Percentiles rank a stretch among this genome's conserved stretches.
phyloP scores from a whole-genome alignment of 2,888 invertebrate genomes.

The Stenotaenia linearis region DNA sequence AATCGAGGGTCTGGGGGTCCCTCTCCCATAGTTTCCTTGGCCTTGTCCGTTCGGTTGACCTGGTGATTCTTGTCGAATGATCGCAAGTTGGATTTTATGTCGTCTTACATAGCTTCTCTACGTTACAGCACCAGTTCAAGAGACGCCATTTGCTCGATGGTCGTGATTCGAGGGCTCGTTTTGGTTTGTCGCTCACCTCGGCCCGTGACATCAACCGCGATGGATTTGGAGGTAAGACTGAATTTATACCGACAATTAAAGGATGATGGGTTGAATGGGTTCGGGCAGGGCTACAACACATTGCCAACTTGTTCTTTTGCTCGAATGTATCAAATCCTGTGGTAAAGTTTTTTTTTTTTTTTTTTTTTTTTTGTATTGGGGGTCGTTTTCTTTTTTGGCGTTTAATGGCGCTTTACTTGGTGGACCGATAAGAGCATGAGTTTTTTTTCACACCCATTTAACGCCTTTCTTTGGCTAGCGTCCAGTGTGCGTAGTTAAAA shows the following conservation, averaged over 20 bases:
- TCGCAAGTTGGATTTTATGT: not conserved
- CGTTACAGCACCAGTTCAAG: constrained; percentile 51
- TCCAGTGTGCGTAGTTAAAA: not conserved
- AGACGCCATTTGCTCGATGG: constrained; percentile 67
- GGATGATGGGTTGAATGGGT: not conserved
- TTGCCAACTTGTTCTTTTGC: not conserved
- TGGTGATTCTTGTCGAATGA: not conserved
- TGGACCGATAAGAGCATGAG: not conserved
- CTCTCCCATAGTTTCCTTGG: not conserved
- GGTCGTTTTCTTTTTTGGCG: not conserved
- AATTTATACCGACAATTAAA: not conserved
- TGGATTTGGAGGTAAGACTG: constrained; percentile 66
- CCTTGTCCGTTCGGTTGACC: not conserved
- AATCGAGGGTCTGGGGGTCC: not conserved
- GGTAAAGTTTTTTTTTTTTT: not conserved
- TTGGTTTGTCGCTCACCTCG: constrained; percentile 78
- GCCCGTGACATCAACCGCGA: constrained; percentile 92
- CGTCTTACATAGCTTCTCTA: not conserved
- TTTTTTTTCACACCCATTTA: not conserved
- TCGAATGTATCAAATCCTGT: not conserved
- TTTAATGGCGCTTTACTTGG: not conserved
- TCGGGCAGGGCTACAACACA: not conserved
- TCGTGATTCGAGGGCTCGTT: constrained; percentile 73
- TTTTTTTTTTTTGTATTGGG: not conserved
- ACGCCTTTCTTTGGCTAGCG: not conserved